These are phyloP conservation scores for Slavum lentiscoides DNA, from an alignment of 2,888 invertebrate genomes.

Conservation along the genomic window DNA sequence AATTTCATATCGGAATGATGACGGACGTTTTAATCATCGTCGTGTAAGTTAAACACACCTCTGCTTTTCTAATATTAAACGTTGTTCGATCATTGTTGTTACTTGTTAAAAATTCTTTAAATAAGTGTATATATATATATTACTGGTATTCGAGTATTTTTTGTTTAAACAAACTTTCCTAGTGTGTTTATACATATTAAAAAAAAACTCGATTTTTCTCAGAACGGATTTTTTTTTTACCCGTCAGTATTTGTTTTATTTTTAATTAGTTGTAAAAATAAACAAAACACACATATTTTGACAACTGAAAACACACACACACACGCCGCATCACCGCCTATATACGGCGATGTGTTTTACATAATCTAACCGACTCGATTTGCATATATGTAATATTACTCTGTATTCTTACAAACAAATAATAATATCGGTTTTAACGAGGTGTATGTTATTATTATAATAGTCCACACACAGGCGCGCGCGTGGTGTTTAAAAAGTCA, in stretches of 20 bases:
- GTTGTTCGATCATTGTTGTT: no score
- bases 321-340: neutral
- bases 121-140: no score
- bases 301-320: slow-evolving; percentile 9
- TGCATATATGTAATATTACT: slow-evolving; percentile 17
- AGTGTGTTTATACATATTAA: no score
- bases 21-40: no score
- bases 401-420: neutral
- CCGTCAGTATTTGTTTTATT: neutral
- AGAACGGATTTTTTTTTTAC: neutral
- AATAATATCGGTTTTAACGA: slow-evolving; percentile 38
- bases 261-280: slow-evolving; percentile 32
- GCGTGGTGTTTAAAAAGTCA: slow-evolving; percentile 19
- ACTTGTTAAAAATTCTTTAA: no score
- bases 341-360: slow-evolving; percentile 19
- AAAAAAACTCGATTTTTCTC: neutral
- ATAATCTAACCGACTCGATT: slow-evolving; percentile 37
- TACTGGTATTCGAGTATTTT: no score
- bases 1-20: no score
- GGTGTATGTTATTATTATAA: slow-evolving; percentile 16
- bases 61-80: no score
- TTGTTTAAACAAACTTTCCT: no score
- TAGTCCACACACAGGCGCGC: neutral
- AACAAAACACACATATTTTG: slow-evolving; percentile 24
- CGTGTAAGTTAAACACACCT: no score